Evolutionary conservation across 2,113 vertebrate species (phyloP), one percentile per base, ranked within the genome.

Genomic region (Mionectes macconnelli): DNA sequence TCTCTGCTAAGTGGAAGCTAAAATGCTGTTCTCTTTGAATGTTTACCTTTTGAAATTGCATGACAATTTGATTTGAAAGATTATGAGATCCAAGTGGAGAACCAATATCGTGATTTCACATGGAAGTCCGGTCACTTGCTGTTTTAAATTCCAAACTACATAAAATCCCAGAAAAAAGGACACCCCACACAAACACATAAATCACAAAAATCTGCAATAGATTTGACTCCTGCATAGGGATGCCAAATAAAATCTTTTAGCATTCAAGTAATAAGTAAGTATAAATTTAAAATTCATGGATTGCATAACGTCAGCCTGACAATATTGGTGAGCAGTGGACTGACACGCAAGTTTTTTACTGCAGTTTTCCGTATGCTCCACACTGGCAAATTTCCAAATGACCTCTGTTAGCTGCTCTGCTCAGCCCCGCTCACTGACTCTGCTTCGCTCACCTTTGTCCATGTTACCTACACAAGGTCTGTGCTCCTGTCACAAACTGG

Each of bases 31-130:
- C 16, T 91, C 55, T 57, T 81, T 85, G 64, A 89, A 78, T 40
- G 35, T 42, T 84, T 81, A 82, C 45, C 56, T 81, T 84, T 79
- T 84, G 82, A 93, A 93, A 11, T 75, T 76, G 33, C 4, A 77
- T 0, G 6, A 63, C 67, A 86, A 83, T 84, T 93, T 90, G 20
- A 74, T 53, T 80, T 92, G 37, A 52, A 62, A 91, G 45, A 60
- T 24, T 9, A 68, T 52, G 81, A 78, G 40, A 62, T 63, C 37
- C 44, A 60, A 87, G 47, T 7, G 20, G 74, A 95, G 57, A 95
- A 53, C 9, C 8, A 84, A 40, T 24, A 56, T 19, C 5, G 56
- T 3, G n/a, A 75, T 53, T 82, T 91, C 49, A 87, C 23, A 24
- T 5, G 21, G 24, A 87, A 79, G 23, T 33, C 52, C 19, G 74